Percentiles rank a stretch among this genome's conserved stretches.
Evolutionary conservation across 2,888 invertebrate species (phyloP).

Genomic region (Anarsia innoxiella): DNA sequence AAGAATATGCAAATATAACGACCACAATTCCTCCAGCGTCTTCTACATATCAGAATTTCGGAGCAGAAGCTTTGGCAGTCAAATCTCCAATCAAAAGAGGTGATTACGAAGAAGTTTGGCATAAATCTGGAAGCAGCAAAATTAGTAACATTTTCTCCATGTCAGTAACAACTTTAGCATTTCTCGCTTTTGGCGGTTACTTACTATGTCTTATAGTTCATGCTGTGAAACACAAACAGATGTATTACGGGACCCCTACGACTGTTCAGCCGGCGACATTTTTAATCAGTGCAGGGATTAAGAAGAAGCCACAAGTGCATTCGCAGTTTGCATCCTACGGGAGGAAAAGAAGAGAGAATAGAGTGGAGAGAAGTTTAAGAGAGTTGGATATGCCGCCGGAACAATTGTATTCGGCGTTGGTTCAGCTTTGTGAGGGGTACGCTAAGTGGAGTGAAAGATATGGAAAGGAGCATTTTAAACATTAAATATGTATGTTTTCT

Average conservation of each 20-base stretch:
- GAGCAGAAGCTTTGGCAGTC: conserved; percentile 60
- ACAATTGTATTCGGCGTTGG: conserved; percentile 64
- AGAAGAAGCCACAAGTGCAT: conserved; percentile 64
- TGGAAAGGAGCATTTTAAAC: no score
- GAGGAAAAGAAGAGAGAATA: conserved; percentile 37
- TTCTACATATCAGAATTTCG: conserved; percentile 43
- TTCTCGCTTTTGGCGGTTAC: conserved; percentile 90
- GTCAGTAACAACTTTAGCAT: conserved; percentile 85
- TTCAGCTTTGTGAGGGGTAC: conserved; percentile 75
- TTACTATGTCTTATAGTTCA: conserved; percentile 85
- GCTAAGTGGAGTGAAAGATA: conserved; percentile 57
- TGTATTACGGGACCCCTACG: conserved; percentile 32
- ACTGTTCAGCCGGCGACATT: conserved; percentile 45
- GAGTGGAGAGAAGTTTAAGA: conserved; percentile 29
- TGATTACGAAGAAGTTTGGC: conserved; percentile 64
- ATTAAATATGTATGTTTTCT: no score
- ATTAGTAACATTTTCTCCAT: conserved; percentile 85
- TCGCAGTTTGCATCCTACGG: conserved; percentile 55
- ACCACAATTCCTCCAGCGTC: conserved; percentile 34
- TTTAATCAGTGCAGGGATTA: conserved; percentile 54
- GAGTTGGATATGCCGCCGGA: conserved; percentile 53
- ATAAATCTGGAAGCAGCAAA: conserved; percentile 74
- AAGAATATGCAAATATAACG: conserved; percentile 45
- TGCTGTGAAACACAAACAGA: conserved; percentile 80
- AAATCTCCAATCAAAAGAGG: conserved; percentile 48